Evolutionary conservation across 2,888 invertebrate species (phyloP), one percentile per base, ranked within the genome.

Genomic region (Torymus tubicola): DNA sequence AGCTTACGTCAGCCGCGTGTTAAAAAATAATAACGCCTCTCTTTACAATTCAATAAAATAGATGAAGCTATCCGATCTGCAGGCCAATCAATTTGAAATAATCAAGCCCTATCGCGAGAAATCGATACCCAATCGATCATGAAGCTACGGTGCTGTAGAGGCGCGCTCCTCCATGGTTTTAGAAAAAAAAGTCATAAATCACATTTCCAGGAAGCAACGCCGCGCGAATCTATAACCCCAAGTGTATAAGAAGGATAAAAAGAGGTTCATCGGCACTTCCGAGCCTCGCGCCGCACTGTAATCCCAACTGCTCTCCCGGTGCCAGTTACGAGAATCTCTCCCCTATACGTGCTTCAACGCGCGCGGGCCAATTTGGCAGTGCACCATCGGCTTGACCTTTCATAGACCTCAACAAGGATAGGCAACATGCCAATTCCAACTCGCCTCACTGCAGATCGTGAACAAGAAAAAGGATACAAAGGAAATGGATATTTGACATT

Each of bases 331-430:
- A 67, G 50, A 52, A 21, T 42, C 52, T 18, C 31, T n/a, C n/a
- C 12, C 70, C 31, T 42, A 52, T 18, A 57, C 50, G 63, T 70
- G 50, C 64, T 58, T 18, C 68, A 68, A 13, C 24, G 55, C 69
- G 63, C 61, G 76, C 61, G 42, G n/a, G 42, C 55, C 76, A 63
- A 63, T 76, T 76, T 76, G 69, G 61, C 68, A 61, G 75, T 8
- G 42, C 53, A 53, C 60, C 24, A 4, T n/a, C 55, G 57, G 57
- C 80, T 65, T 16, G 65, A 75, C 83, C 73, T 76, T 58, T 80
- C 82, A 75, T 80, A 74, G 82, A 76, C 60, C 60, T 11, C 24
- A 18, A 2, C 50, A 14, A 24, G 13, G 69, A 70, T 70, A 70
- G 58, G 72, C 71, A 60, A 21, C 0, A n/a, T 14, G 71, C 71